Evolutionary conservation across 2,888 invertebrate species (phyloP), one percentile per base, ranked within the genome.

Genomic region (Norana najaformis): DNA sequence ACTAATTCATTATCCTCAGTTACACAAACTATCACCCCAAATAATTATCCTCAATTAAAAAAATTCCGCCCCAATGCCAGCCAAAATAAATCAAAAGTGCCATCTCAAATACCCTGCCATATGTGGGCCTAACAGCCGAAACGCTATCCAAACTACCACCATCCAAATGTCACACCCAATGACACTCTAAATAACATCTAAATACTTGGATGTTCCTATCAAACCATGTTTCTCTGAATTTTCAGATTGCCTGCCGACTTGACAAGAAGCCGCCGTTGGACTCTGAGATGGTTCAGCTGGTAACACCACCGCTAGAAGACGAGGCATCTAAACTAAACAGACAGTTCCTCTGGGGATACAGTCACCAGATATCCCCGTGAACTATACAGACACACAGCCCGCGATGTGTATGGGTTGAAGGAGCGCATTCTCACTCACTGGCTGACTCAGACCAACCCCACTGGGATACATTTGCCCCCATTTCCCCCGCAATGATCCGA

Each of bases 161-260:
- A 47, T 23, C 23, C 47, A 47, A 47, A 4, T 47, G 23, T 8
- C 47, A 23, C 23, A 13, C 5, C 16, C 13, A 41, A 41, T 41
- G 18, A 13, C 41, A 41, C 41, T 13, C 1, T 18, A 41, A 41
- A 13, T 13, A 41, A 13, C 41, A 41, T 41, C 41, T 41, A 69
- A 69, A 69, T 5, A n/a, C 69, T n/a, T 69, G n/a, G 2, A 16
- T 16, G n/a, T 69, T 30, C 8, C 30, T 53, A n/a, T 69, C 8
- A 69, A 69, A 69, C n/a, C 11, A 11, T 69, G 69, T 69, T n/a
- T 69, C 6, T n/a, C n/a, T 69, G 30, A n/a, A n/a, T 8, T 69
- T 69, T 69, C n/a, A 69, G 69, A 69, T n/a, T 69, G 69, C 69
- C 47, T 47, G 47, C 47, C 47, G n/a, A n/a, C n/a, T n/a, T n/a